These are phyloP conservation scores for Ryuthela nishihirai DNA, from an alignment of 2,888 invertebrate species.

Conservation along the genomic window DNA sequence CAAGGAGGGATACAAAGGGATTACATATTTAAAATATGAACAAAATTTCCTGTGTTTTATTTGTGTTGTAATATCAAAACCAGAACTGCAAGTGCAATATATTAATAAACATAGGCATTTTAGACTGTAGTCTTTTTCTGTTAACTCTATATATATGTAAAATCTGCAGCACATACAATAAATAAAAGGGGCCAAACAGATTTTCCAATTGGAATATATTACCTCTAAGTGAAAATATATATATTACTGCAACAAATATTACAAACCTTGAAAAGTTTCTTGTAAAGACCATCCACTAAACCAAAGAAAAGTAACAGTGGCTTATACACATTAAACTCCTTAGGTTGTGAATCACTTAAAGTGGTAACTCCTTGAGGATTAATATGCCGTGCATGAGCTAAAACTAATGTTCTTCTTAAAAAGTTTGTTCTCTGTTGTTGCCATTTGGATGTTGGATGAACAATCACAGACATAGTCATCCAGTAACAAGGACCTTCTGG, in stretches of 20 bases:
- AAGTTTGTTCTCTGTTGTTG: slow-evolving; percentile 64
- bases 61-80: too few species aligned
- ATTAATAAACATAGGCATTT: too few species aligned
- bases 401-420: slow-evolving; percentile 69
- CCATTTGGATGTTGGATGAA: slow-evolving; percentile 77
- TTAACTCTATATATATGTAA: too few species aligned
- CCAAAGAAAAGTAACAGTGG: slow-evolving; percentile 80
- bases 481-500: slow-evolving; percentile 91
- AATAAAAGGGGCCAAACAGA: background rate
- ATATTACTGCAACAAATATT: slow-evolving; percentile 9
- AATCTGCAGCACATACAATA: too few species aligned
- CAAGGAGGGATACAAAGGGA: too few species aligned
- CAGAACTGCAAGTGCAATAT: too few species aligned
- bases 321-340: slow-evolving; percentile 76
- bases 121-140: too few species aligned
- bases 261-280: slow-evolving; percentile 76
- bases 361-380: slow-evolving; percentile 59
- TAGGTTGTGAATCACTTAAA: slow-evolving; percentile 46
- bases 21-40: too few species aligned
- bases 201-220: background rate
- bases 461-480: slow-evolving; percentile 71
- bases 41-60: too few species aligned
- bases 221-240: slow-evolving; percentile 1
- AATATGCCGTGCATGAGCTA: slow-evolving; percentile 70
- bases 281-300: slow-evolving; percentile 77